phyloP scores from a whole-genome alignment of 2,888 invertebrate genomes.

The Agriopis leucophaearia region DNA sequence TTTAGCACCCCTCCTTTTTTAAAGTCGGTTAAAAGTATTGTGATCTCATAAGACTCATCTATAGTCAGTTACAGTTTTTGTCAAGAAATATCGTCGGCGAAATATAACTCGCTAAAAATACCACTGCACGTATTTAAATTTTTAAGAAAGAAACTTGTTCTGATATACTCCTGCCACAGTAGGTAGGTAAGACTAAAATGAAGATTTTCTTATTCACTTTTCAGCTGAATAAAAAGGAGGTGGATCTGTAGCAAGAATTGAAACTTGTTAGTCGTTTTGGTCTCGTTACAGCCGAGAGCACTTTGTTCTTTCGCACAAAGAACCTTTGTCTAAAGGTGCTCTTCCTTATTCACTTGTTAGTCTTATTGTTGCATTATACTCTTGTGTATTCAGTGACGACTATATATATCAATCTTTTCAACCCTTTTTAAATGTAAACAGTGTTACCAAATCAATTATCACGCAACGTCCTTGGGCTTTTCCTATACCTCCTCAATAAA shows the following conservation, averaged over 20 bases:
- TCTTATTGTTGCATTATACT: constrained; percentile 48
- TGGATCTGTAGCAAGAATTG: constrained; percentile 27
- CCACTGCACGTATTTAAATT: too few species aligned
- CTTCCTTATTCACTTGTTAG: constrained; percentile 48
- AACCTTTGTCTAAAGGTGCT: constrained; percentile 57
- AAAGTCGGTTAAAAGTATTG: too few species aligned
- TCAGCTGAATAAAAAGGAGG: constrained; percentile 33
- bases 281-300: constrained; percentile 36
- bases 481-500: constrained; percentile 19
- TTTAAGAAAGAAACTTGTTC: too few species aligned
- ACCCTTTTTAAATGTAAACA: not conserved
- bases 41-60: too few species aligned
- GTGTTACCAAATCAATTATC: not conserved
- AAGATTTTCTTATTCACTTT: constrained; percentile 32
- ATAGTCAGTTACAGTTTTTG: too few species aligned
- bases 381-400: constrained; percentile 20
- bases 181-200: constrained; percentile 15
- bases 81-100: too few species aligned
- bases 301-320: constrained; percentile 53
- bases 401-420: too few species aligned
- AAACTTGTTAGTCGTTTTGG: constrained; percentile 38
- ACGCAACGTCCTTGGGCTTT: not conserved
- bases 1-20: too few species aligned
- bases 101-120: too few species aligned
- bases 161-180: not conserved